These are phyloP conservation scores for Brienomyrus brachyistius DNA, from an alignment of 2,113 vertebrate species.

Conservation along the genomic window DNA sequence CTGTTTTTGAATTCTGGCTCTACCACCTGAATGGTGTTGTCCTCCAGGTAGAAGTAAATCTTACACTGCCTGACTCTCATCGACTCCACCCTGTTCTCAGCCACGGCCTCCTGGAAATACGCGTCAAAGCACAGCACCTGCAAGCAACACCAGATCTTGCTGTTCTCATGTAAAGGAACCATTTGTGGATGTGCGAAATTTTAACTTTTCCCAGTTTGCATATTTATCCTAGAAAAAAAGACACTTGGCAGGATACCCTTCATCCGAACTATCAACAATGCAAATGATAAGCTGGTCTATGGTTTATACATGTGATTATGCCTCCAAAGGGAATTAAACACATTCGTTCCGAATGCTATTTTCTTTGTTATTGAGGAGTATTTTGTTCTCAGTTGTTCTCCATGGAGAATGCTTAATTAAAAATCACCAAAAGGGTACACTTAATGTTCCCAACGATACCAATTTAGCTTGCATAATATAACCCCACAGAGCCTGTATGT, in stretches of 20 bases:
- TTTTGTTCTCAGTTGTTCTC: neutral
- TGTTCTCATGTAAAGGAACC: neutral
- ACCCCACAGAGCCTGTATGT: neutral
- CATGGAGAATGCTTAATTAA: neutral
- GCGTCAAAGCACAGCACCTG: constrained; percentile 82
- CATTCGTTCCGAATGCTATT: neutral
- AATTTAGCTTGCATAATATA: neutral
- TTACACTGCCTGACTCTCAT: constrained; percentile 76
- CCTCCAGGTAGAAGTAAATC: constrained; percentile 85
- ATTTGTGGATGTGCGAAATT: neutral
- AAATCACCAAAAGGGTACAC: neutral
- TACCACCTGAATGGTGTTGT: constrained; percentile 84
- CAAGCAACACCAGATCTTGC: constrained; percentile 24
- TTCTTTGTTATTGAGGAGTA: neutral
- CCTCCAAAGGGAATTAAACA: neutral
- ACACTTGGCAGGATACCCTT: neutral
- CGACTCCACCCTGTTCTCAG: constrained; percentile 61
- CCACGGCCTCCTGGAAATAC: constrained; percentile 71
- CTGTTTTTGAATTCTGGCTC: constrained; percentile 77
- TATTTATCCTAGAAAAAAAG: neutral
- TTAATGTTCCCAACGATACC: neutral
- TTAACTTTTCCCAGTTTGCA: neutral
- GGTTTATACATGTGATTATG: neutral
- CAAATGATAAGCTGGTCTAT: neutral
- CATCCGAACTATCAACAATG: neutral